Conservation (phyloP, 2,113 vertebrate species). For the Onychorhynchus coronatus region DNA sequence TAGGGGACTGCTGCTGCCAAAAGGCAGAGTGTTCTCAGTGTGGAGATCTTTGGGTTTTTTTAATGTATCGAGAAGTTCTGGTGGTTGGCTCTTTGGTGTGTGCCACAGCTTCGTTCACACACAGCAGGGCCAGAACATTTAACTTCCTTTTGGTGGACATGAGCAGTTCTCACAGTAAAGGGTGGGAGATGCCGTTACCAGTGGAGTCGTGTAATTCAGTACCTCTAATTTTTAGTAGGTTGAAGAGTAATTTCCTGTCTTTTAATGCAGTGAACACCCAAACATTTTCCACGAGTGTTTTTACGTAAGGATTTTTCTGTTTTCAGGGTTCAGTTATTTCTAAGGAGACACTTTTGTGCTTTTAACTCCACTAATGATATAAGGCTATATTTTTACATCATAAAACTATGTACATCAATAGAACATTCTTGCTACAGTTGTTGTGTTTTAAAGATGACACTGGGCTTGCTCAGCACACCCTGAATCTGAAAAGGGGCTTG, state of each 20-base stretch:
- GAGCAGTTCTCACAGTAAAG: neutral
- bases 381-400: neutral
- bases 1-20: accelerated
- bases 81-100: neutral
- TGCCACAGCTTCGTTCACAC: neutral
- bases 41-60: neutral
- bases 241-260: neutral
- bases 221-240: neutral
- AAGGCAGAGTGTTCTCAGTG: neutral
- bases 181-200: neutral
- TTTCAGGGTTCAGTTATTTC: neutral
- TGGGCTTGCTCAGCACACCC: neutral
- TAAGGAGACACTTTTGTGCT: neutral
- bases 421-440: neutral
- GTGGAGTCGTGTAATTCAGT: neutral
- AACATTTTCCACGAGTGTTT: neutral
- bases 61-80: neutral
- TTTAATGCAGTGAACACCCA: neutral
- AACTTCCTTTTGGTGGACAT: neutral
- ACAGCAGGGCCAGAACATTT: neutral
- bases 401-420: neutral
- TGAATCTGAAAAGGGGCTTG: neutral
- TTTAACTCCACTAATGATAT: neutral
- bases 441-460: neutral
- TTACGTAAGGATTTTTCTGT: neutral